These are phyloP conservation scores for Strigamia crassipes DNA, from an alignment of 2,888 invertebrate genomes.

Conservation along the genomic window DNA sequence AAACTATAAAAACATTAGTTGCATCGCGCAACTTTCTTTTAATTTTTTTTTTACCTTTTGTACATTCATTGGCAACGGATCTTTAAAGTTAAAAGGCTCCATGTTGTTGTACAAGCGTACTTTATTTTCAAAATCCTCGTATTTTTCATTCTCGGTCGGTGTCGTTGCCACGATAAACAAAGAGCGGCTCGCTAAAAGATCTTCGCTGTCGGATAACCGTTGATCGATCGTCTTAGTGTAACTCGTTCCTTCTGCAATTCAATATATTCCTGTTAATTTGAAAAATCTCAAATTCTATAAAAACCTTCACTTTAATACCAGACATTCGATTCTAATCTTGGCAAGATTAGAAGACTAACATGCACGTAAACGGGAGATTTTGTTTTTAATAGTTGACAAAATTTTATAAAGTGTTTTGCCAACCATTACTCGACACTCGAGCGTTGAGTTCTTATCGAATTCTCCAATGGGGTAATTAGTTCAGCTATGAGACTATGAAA, in stretches of 20 bases:
- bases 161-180: constrained; percentile 87
- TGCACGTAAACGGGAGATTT: too few relatives aligned
- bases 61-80: neutral
- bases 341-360: too few relatives aligned
- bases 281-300: too few relatives aligned
- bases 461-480: too few relatives aligned
- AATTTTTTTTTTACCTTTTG: constrained; percentile 41
- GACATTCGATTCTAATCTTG: too few relatives aligned
- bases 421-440: too few relatives aligned
- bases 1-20: constrained; percentile 45
- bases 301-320: too few relatives aligned
- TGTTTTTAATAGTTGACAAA: too few relatives aligned
- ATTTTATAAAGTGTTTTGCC: too few relatives aligned
- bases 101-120: constrained; percentile 78
- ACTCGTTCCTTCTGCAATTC: neutral
- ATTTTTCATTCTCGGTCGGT: constrained; percentile 66
- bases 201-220: neutral
- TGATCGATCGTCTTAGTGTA: neutral
- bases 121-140: constrained; percentile 67
- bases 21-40: too few relatives aligned
- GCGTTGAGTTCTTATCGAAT: too few relatives aligned
- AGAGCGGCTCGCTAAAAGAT: constrained; percentile 65
- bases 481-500: too few relatives aligned
- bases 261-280: neutral
- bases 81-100: constrained; percentile 78